These are phyloP conservation scores for Stenurella melanura DNA, from an alignment of 2,888 invertebrate species.

Conservation along the genomic window DNA sequence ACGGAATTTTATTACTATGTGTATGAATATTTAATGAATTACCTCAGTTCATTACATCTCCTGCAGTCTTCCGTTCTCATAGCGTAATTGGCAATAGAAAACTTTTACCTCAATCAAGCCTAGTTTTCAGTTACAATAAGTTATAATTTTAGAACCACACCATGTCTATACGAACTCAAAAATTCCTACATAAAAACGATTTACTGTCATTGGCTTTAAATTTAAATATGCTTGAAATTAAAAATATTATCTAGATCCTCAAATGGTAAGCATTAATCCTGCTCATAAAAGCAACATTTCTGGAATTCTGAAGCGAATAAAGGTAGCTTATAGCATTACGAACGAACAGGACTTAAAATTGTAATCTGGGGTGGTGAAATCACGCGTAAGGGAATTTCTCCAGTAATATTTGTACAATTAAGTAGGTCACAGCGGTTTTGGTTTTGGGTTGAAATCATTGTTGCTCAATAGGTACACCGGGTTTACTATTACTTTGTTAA, in stretches of 20 bases:
- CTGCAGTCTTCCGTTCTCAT: too few relatives aligned
- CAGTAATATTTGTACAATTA: not conserved
- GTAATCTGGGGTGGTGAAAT: constrained; percentile 1
- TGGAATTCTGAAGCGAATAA: not conserved
- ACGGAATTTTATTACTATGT: too few relatives aligned
- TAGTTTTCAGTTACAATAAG: too few relatives aligned
- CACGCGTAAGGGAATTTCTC: constrained; percentile 2
- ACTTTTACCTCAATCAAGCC: too few relatives aligned
- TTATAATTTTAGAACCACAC: too few relatives aligned
- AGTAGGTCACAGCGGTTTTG: not conserved
- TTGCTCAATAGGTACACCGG: not conserved
- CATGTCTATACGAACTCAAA: too few relatives aligned
- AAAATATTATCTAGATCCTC: not conserved
- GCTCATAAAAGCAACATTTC: not conserved
- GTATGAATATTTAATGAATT: too few relatives aligned
- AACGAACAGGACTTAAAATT: not conserved
- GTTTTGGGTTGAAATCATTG: not conserved
- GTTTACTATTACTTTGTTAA: too few relatives aligned
- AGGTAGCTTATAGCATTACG: not conserved
- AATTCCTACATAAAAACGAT: not conserved
- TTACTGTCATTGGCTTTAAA: not conserved
- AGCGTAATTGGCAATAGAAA: too few relatives aligned
- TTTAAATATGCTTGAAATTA: not conserved
- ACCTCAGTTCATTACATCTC: too few relatives aligned
- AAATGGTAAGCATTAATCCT: not conserved